Base-by-base conservation (phyloP, 1,140 invertebrate genomes). In the Acromyrmex echinatior region DNA sequence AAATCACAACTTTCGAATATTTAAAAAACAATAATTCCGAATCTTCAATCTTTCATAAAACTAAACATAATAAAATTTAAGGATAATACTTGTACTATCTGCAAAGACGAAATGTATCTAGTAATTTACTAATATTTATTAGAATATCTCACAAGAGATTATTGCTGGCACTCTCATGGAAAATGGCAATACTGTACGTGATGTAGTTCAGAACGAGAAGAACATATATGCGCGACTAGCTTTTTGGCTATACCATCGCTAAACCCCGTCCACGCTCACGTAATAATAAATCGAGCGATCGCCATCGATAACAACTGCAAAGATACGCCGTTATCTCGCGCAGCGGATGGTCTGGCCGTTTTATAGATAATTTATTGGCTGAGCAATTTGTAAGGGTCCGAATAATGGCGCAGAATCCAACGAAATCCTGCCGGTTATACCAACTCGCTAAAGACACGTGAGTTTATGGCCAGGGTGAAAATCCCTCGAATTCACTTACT, bases 301-400 rank as follows among this genome's bases (percentile, higher is more conserved):
- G 93, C 87, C 92, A 93, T 95, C 93, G 94, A 95, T 94, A 95
- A 94, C 92, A 93, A 92, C 82, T 92, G 90, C 88, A 93, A 93
- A 94, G 93, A 94, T 94, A 94, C 88, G 81, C 89, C 85, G 90
- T 93, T 95, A 95, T 94, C 94, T 89, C 85, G 86, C 84, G 81
- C 65, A 76, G 66, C 86, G 87, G 87, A 88, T 90, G 88, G 77
- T 87, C 60, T 73, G 90, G 74, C 84, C 91, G 90, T 92, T 95
- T 94, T 94, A 93, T 92, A 92, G 91, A 92, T 93, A 93, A 94
- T 95, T 94, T 94, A 94, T 94, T 89, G 93, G 73, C 74, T 86
- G 86, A 86, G 92, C 91, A 93, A 93, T 94, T 94, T 93, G 92
- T 93, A 92, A 92, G 93, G 93, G 93, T 74, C 86, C 86, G 62